A percentile compares a stretch with the other conserved stretches of the same genome.
Evolutionary conservation across 1,140 invertebrate species (phyloP).

Genomic region (Adoxophyes honmai): DNA sequence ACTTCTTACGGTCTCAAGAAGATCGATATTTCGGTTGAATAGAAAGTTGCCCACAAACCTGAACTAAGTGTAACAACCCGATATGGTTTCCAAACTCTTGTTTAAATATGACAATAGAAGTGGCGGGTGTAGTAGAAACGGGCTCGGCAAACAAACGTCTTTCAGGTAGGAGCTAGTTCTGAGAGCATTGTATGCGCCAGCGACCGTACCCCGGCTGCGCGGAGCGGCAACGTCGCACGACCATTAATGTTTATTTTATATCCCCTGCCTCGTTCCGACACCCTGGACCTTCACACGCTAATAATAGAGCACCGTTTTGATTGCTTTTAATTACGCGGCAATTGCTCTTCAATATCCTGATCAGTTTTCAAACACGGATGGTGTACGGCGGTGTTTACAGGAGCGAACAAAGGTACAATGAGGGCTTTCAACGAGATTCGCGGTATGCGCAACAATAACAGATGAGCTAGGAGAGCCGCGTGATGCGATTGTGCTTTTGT

Average conservation of each 20-base stretch:
- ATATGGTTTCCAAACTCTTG: constrained; percentile 13
- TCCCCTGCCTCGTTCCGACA: background rate
- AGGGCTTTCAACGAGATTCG: constrained; percentile 37
- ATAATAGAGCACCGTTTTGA: constrained; percentile 20
- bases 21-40: too few relatives aligned
- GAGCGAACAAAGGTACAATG: constrained; percentile 40
- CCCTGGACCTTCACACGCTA: background rate
- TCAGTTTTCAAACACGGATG: constrained; percentile 11
- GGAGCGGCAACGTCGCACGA: constrained; percentile 35
- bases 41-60: too few relatives aligned
- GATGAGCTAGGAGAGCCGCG: constrained; percentile 32
- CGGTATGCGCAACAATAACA: constrained; percentile 50
- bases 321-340: constrained; percentile 20
- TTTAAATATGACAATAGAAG: constrained; percentile 8
- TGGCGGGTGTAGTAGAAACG: constrained; percentile 1
- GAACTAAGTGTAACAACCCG: background rate
- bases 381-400: constrained; percentile 28
- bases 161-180: constrained; percentile 29
- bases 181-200: constrained; percentile 30
- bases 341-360: constrained; percentile 16
- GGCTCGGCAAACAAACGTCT: constrained; percentile 20
- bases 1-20: too few relatives aligned
- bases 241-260: constrained; percentile 30
- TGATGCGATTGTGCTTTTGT: constrained; percentile 16
- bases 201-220: constrained; percentile 17